Evolutionary conservation across 2,113 vertebrate species (phyloP), one percentile per base, ranked within the genome.

Genomic region (Malaclemys terrapin): DNA sequence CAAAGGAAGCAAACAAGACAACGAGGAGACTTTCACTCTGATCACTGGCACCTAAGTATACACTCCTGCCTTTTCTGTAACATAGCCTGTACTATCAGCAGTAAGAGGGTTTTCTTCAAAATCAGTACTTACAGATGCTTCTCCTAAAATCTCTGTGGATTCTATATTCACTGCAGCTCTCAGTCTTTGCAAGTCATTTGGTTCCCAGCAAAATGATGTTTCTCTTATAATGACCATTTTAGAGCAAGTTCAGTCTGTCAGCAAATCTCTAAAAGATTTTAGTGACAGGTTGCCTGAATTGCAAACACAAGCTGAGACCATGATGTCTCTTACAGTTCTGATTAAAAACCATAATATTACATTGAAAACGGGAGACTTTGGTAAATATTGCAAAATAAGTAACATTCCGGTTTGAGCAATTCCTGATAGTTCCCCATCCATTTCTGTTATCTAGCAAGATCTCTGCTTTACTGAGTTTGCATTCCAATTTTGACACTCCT

Each of bases 381-480:
- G 69, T 38, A 59, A 62, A 4, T 29, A 62, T 81, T 56, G 83
- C 59, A 72, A 78, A 8, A 38, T 25, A 90, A 31, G 5, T 76
- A 42, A 27, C 22, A 25, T 45, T 76, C 42, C 11, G 90, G 31
- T 76, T 80, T 90, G 47, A 93, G 79, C 57, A 76, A 29, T 20
- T 84, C 47, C 59, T 59, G 52, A 72, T 59, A 87, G 88, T 20
- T 75, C 6, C 10, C 9, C 87, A 72, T 59, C 50, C 59, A 3
- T 25, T 79, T 10, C 2, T 69, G 13, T 85, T 27, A 11, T 80
- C 0, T 9, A 87, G 16, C 1, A 65, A 90, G 81, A 80, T 79
- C 72, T 11, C 0, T 2, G 0, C 53, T 53, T 75, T 0, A 0
- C 5, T 0, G 0, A 45, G 50, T 65, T 92, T 62, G 49, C 38